Base-by-base conservation (phyloP, 2,113 vertebrate species). In the Lycaon pictus region DNA sequence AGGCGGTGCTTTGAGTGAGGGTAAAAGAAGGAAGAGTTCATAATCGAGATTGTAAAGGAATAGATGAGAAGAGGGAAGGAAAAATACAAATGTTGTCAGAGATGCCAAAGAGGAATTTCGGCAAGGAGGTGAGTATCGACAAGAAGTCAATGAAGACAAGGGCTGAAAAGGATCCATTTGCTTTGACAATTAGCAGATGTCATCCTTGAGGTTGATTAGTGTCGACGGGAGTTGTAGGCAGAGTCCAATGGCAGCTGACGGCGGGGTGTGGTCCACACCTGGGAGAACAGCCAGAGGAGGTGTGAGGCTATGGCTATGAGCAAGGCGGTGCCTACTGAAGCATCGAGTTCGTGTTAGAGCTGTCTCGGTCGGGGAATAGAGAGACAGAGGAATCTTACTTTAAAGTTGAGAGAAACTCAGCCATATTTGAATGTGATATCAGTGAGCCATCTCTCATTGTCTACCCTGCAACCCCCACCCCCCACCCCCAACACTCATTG, bases 201-300 rank as follows among this genome's bases (percentile, higher is more conserved):
- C 13, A 12, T 0, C 2, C 37, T 1, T 17, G 0, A 35, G 2
- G 1, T 4, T 5, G 3, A 27, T 60, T 53, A 2, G 1, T 7
- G 79, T 32, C 23, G 11, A 10, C 1, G 12, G 29, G 35, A 35
- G 11, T 32, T 35, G 3, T 1, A n/a, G 37, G 16, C 0, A 4
- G 8, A 27, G 9, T 58, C 17, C 29, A 20, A 4, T 3, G 2
- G 55, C 8, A 2, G 22, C 10, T 1, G 19, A 15, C 16, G 5
- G n/a, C 15, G 9, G 1, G 11, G 11, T 35, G 22, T 6, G 67
- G 32, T 11, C 15, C 22, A 0, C 3, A 43, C 3, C 7, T 7
- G 27, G 11, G 32, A 32, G 16, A n/a, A 16, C 11, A 37, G 3
- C 20, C 2, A 4, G 10, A 13, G 25, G 8, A 3, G 1, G 16